These are phyloP conservation scores for Patiria pectinifera DNA, from an alignment of 53 echinoderm and acorn worm genomes.

Conservation along the genomic window DNA sequence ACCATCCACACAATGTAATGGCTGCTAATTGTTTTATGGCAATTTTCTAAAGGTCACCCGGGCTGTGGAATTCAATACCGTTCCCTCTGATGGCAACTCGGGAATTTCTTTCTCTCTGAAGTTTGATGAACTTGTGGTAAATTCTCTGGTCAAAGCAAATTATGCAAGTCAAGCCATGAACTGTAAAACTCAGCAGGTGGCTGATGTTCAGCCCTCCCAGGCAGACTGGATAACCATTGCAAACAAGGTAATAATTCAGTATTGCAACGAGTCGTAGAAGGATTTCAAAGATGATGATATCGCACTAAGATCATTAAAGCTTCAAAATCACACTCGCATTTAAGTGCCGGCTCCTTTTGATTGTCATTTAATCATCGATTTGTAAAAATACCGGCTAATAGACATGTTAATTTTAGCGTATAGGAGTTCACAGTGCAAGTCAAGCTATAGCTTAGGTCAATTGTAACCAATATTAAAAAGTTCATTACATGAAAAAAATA, in stretches of 20 bases:
- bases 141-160: not conserved
- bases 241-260: not conserved
- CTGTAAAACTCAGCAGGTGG: not conserved
- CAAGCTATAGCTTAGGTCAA: not conserved
- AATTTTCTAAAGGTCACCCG: not conserved
- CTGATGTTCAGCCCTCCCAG: not conserved
- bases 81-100: not conserved
- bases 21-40: slow-evolving; percentile 37
- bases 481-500: not conserved
- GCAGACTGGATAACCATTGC: not conserved
- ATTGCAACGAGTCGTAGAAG: not conserved
- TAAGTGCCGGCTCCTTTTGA: not conserved
- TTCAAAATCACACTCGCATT: not conserved
- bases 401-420: not conserved
- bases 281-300: not conserved
- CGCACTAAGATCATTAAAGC: not conserved
- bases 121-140: not conserved
- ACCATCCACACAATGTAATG: not conserved
- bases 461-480: not conserved
- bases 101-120: not conserved
- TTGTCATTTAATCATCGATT: not conserved
- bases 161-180: not conserved
- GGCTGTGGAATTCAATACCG: slow-evolving; percentile 8
- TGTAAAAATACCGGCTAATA: not conserved
- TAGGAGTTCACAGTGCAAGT: too few species aligned